Evolutionary conservation across 2,113 vertebrate genomes (phyloP), one percentile per base, ranked within the genome.

Genomic region (Aix galericulata): DNA sequence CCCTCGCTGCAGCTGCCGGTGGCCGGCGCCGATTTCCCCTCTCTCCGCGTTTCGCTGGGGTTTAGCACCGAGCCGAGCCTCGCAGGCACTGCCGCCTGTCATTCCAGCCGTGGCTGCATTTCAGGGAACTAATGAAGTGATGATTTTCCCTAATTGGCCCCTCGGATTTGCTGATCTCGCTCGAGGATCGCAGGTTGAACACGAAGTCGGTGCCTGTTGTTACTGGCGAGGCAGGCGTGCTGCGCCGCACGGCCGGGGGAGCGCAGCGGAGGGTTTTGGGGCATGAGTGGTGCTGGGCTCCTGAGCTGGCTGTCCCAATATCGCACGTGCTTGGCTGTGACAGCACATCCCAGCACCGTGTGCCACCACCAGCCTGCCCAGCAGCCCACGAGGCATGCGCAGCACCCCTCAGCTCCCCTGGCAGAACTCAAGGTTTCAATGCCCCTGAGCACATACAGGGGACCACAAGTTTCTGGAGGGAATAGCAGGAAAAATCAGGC

Each of bases 91-190:
- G 58, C 93, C 18, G 67, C 9, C 85, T 88, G 88, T 53, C 50
- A 5, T 68, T 62, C 63, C 85, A 58, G 93, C 1, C 0, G 73
- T 36, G 86, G 42, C 89, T 89, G 87, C 91, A 5, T 95, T 94
- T 94, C 94, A 93, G 94, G 86, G 48, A 76, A 48, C 58, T 93
- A 93, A 94, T 87, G 94, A 96, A 96, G 93, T 29, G 91, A 91
- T 89, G 94, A 91, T 93, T 94, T 92, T 48, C 92, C 79, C 84
- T 94, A 93, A 96, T 91, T 95, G 89, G 77, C 56, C 86, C 92
- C 91, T 95, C 62, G 23, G 86, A 84, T 91, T 78, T 92, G 81
- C 93, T 75, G 89, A 94, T 95, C 58, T 4, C 69, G 91, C 73
- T 42, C 58, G 63, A 84, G 80, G 77, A 86, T 91, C 78, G 82